These are phyloP conservation scores for Micromesistius poutassou DNA, from an alignment of 2,797 vertebrate species.

Conservation along the genomic window DNA sequence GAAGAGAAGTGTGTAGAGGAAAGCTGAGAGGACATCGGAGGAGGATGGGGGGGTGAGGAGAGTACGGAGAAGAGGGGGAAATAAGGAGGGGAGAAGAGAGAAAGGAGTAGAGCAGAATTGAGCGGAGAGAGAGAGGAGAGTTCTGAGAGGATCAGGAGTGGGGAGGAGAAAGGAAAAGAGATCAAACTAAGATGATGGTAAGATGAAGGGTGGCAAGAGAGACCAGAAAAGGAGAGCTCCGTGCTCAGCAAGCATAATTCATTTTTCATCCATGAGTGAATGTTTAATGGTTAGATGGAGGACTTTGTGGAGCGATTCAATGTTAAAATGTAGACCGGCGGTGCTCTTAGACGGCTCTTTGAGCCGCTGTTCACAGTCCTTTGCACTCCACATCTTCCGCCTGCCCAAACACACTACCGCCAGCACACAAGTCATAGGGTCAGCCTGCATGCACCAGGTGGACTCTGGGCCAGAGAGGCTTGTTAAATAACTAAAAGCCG, in stretches of 20 bases:
- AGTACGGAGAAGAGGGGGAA: not conserved
- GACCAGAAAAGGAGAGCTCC: not conserved
- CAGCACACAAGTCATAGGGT: no score
- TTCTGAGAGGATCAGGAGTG: constrained; percentile 5
- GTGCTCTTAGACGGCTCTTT: not conserved
- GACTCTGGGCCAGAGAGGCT: no score
- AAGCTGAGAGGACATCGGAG: no score
- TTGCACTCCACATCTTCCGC: no score
- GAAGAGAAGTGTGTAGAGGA: not conserved
- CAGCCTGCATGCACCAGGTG: no score
- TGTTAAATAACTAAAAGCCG: no score
- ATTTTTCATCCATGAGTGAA: constrained; percentile 39
- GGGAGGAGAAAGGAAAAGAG: not conserved
- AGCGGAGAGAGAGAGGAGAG: not conserved
- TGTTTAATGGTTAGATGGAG: constrained; percentile 21
- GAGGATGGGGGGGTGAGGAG: not conserved
- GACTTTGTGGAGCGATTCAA: not conserved
- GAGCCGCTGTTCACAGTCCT: no score
- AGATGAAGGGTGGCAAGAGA: not conserved
- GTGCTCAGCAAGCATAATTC: constrained; percentile 10
- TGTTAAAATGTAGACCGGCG: constrained; percentile 12
- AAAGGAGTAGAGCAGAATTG: not conserved
- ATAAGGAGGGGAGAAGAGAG: not conserved
- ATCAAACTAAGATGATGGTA: not conserved
- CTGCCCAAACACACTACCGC: no score